Evolutionary conservation across 2,113 vertebrate genomes (phyloP), one percentile per base, ranked within the genome.

Genomic region (Syngnathus floridae): DNA sequence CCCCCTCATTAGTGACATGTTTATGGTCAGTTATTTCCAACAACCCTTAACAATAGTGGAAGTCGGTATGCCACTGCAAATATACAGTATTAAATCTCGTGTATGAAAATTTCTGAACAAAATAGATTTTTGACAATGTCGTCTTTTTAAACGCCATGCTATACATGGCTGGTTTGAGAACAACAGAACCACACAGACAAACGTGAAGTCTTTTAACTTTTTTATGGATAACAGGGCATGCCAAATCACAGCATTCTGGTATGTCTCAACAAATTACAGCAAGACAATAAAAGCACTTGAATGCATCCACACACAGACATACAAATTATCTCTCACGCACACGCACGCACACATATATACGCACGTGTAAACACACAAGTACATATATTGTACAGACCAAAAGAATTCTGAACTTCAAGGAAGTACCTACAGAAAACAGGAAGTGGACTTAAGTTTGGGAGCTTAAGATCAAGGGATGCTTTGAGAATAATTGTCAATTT

Each of bases 361-460:
- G 3, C 26, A 31, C 26, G 3, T 3, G 26, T 31, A 31, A 31
- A 79, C 62, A 72, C 12, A 37, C 69, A 3, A 31, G 26, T 66
- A 35, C 62, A 77, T 85, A 51, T 77, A 86, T 81, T 46, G 43
- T 46, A 46, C 43, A 46, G 43, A 17, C 16, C 43, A 46, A 14
- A 46, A 79, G 64, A 87, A 74, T 70, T 84, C 76, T 78, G 73
- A 78, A 88, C 86, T 88, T 87, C 80, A 89, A 85, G 75, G 63
- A 82, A 88, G 87, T 90, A 90, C 86, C 87, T 77, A 88, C 76
- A 84, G 81, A 87, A 74, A 57, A 80, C 76, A 83, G 67, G 77
- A 77, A 79, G 62, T 41, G 69, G 55, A 73, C 45, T 22, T 22
- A 22, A 22, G 1, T 22, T 22, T 22, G 22, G 22, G 22, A 22